Percentiles rank a stretch among this genome's conserved stretches.
Conservation (phyloP, 2,113 vertebrate genomes). For the Neopipo cinnamomea region DNA sequence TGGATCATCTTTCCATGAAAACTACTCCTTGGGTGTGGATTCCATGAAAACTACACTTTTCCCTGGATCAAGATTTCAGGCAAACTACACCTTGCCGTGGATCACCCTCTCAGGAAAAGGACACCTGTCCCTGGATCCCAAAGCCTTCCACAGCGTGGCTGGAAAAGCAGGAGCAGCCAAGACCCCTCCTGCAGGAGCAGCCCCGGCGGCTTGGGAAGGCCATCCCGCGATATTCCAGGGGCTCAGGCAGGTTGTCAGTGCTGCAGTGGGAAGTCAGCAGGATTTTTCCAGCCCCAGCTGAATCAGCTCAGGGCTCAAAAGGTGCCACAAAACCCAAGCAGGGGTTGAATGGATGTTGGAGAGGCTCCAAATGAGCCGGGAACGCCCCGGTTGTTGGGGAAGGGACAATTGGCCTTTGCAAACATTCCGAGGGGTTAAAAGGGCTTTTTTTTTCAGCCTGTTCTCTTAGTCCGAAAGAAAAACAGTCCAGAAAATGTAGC, state of each 20-base stretch:
- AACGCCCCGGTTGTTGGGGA: background rate
- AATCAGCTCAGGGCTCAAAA: background rate
- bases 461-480: background rate
- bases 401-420: background rate
- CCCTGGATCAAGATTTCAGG: background rate
- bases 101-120: background rate
- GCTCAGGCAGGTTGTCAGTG: background rate
- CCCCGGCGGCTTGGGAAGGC: background rate
- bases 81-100: accelerated
- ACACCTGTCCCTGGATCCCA: background rate
- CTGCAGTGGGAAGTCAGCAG: slow-evolving; percentile 29
- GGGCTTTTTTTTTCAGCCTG: background rate
- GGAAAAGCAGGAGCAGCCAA: background rate
- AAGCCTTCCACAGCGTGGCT: background rate
- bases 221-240: slow-evolving; percentile 2
- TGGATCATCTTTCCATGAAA: too few relatives aligned
- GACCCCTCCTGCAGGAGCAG: background rate
- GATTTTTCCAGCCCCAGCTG: slow-evolving; percentile 2
- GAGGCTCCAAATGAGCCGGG: background rate
- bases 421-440: background rate
- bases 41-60: background rate
- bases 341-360: background rate
- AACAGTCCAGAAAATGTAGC: background rate
- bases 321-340: slow-evolving; percentile 8
- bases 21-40: too few relatives aligned